Percentiles rank a stretch among this genome's conserved stretches.
Conservation (phyloP, 2,113 vertebrate species). For the Neogale vison region DNA sequence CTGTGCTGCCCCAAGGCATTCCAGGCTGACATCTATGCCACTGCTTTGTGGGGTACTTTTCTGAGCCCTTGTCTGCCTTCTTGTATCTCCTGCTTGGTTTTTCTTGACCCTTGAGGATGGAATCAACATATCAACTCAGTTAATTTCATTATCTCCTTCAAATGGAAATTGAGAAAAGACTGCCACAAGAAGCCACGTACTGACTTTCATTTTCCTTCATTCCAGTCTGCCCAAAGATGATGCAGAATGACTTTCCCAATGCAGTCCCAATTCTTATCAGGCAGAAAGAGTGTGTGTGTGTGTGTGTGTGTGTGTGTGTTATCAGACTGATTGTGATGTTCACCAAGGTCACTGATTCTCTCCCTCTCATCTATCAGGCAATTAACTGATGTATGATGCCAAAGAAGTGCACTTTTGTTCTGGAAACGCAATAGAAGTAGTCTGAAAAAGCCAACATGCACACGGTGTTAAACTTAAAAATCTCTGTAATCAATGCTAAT, state of each 20-base stretch:
- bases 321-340: constrained; percentile 64
- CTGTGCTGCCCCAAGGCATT: not conserved
- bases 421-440: not conserved
- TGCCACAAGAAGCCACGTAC: constrained; percentile 62
- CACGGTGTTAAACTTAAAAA: not conserved
- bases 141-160: constrained; percentile 68
- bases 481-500: constrained; percentile 60
- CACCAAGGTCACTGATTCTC: constrained; percentile 49
- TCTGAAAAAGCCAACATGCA: not conserved
- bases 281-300: not conserved
- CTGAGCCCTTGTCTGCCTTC: not conserved
- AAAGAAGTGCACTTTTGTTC: constrained; percentile 60
- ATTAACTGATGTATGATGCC: constrained; percentile 50
- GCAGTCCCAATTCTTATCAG: not conserved
- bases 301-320: not conserved
- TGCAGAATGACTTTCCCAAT: constrained; percentile 21
- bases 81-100: constrained; percentile 56
- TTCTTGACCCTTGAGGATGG: constrained; percentile 61
- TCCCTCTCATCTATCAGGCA: constrained; percentile 65
- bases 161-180: constrained; percentile 58
- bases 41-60: not conserved
- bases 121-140: constrained; percentile 42
- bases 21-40: not conserved
- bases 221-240: constrained; percentile 43
- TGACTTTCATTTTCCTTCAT: not conserved